phyloP scores from a whole-genome alignment of 2,888 invertebrate genomes.

The Brachycybe producta region DNA sequence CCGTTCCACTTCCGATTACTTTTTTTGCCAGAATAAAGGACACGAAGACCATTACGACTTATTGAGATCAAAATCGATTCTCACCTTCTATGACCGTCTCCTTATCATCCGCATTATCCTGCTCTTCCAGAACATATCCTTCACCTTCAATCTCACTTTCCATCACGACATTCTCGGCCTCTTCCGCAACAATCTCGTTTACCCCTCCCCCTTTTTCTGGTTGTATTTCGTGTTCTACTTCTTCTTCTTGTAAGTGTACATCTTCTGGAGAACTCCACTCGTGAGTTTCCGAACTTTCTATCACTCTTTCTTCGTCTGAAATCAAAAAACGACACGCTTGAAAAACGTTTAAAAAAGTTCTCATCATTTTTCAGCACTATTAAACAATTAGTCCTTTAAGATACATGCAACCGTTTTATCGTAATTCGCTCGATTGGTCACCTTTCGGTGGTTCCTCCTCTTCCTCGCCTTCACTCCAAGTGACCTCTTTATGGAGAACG shows the following conservation, averaged over 20 bases:
- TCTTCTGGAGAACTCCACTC: too few relatives aligned
- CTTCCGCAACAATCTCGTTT: not conserved
- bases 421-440: too few relatives aligned
- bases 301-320: too few relatives aligned
- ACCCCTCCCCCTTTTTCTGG: not conserved
- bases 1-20: slow-evolving; percentile 15
- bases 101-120: not conserved
- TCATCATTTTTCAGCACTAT: too few relatives aligned
- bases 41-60: not conserved
- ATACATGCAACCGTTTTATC: too few relatives aligned
- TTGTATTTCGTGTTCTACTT: not conserved
- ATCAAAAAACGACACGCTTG: too few relatives aligned
- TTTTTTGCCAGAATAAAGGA: not conserved
- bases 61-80: too few relatives aligned
- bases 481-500: not conserved
- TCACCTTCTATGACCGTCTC: too few relatives aligned
- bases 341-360: too few relatives aligned
- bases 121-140: not conserved
- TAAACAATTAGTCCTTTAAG: too few relatives aligned
- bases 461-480: not conserved
- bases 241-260: too few relatives aligned
- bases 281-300: too few relatives aligned
- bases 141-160: not conserved
- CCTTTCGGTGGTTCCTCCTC: not conserved
- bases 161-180: not conserved